Evolutionary conservation across 2,888 invertebrate genomes (phyloP), one percentile per base, ranked within the genome.

Genomic region (Ariolimax columbianus): DNA sequence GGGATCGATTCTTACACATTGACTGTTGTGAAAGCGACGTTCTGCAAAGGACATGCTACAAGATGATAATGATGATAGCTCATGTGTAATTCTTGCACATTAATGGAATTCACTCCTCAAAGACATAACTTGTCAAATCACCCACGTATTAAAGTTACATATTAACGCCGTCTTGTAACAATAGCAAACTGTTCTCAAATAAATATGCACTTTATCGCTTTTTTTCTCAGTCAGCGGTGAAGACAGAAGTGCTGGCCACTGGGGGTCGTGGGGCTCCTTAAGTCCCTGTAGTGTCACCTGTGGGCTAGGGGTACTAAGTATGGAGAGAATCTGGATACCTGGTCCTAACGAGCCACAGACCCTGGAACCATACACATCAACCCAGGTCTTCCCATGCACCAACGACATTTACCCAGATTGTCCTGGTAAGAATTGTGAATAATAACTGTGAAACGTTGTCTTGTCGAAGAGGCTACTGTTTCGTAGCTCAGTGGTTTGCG

Each of bases 211-310:
- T n/a, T n/a, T n/a, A n/a, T n/a, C n/a, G n/a, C n/a, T n/a, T n/a
- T n/a, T n/a, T n/a, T n/a, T n/a, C n/a, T n/a, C n/a, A n/a, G n/a
- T n/a, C n/a, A n/a, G n/a, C n/a, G 55, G 6, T 51, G 66, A 43
- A 17, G 51, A 68, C 11, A 30, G 9, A 43, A n/a, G 2, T 14
- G 51, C 26, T 17, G 83, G 83, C 2, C 68, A 84, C 43, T 84
- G 84, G 84, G 55, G 70, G 14, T 40, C 66, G 1, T 84, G 84
- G 84, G 78, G 84, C 1, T n/a, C 38, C 0, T 3, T 70, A 33
- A 72, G 40, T 11, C 78, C 47, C 26, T 84, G 84, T 43, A 84
- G 84, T 19, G 78, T 63, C 11, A 84, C 84, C 17, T 84, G 84
- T 79, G 84, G 84, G 43, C 14, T 63, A 3, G 84, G 84, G 0